Base-by-base conservation (phyloP, 2,797 vertebrate genomes). In the Brotula barbata region DNA sequence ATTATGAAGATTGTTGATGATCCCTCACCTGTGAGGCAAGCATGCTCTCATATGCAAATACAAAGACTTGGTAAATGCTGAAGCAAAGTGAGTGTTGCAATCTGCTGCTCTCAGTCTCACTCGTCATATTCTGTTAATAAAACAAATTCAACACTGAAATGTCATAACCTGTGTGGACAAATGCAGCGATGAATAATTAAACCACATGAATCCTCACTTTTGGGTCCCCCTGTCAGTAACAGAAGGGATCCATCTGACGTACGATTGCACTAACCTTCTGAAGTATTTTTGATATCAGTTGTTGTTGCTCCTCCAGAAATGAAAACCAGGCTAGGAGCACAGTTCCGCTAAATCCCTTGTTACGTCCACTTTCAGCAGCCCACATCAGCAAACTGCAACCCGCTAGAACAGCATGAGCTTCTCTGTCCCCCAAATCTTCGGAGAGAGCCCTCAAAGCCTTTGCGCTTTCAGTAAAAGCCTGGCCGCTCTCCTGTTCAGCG, bases 31-130 rank as follows among this genome's bases (percentile, higher is more conserved):
- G 91, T 71, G 88, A 89, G 55, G 80, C 66, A 8, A 88, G 85
- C 66, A 94, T 87, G 85, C 92, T 89, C 9, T 94, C 89, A 1
- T 92, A 91, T 3, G 91, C 80, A 66, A 88, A 75, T 1, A 68
- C 82, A 7, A 92, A 89, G 42, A 92, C 91, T 61, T 94, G 87
- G 66, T 93, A 94, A 68, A 95, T 78, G 71, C 80, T 92, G 68
- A 86, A 82, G 81, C 92, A 95, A 15, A 93, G 74, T 1, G 85
- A 59, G 70, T 94, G 91, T 63, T 92, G 92, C 49, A 96, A 80
- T 67, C 64, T 79, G 58, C 22, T 61, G 45, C 23, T 5, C 43
- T 87, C 75, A 17, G 58, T 48, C 54, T 48, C 42, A 8, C 20
- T 52, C 73, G 66, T 21, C 49, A 49, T 20, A 15, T 58, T 15